These are phyloP conservation scores for Ictidomys tridecemlineatus DNA, from an alignment of 2,113 vertebrate genomes.

Conservation along the genomic window DNA sequence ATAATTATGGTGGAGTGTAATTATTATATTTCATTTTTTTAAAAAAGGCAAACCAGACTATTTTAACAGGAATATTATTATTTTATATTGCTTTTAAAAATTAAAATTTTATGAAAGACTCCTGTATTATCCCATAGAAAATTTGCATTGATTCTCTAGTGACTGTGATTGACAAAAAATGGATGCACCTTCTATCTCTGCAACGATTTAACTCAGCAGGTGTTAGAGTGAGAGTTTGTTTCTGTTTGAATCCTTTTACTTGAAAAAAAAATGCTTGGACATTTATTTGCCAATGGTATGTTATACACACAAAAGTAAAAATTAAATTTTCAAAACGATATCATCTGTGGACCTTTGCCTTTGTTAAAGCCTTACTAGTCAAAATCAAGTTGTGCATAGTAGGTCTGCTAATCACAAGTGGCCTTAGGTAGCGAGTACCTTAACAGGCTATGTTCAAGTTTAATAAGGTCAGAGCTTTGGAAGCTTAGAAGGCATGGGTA, in stretches of 20 bases:
- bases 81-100: conserved; percentile 57
- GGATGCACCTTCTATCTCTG: not conserved
- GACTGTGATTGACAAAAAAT: not conserved
- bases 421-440: not conserved
- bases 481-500: not conserved
- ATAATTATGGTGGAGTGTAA: conserved; percentile 48
- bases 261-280: not conserved
- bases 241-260: conserved; percentile 21
- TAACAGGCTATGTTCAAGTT: not conserved
- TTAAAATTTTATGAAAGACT: conserved; percentile 2
- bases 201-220: not conserved
- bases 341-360: conserved; percentile 12
- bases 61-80: conserved; percentile 67
- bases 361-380: conserved; percentile 5
- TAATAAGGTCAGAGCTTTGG: not conserved
- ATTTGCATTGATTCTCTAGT: not conserved
- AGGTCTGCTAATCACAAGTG: not conserved
- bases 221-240: not conserved
- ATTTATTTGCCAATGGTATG: conserved; percentile 14
- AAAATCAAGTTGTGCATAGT: conserved; percentile 5
- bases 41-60: conserved; percentile 51
- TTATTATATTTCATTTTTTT: conserved; percentile 52
- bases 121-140: not conserved
- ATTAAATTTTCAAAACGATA: conserved; percentile 32
- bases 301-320: conserved; percentile 55